Conservation (phyloP, 2,797 vertebrate genomes). For the Lophotriccus pileatus region DNA sequence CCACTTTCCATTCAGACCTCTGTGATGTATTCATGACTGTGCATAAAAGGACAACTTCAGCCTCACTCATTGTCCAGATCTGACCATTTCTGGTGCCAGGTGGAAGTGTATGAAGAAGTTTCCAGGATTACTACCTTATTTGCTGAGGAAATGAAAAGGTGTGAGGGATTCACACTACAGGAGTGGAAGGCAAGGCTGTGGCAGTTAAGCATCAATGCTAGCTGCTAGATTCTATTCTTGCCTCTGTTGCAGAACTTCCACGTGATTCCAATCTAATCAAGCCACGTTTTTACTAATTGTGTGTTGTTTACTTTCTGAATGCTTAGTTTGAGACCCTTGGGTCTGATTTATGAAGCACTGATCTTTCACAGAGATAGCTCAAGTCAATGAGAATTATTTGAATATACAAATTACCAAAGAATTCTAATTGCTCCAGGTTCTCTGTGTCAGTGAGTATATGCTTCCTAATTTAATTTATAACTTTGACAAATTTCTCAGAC, state of each 20-base stretch:
- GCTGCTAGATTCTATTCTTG: neutral
- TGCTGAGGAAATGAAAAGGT: neutral
- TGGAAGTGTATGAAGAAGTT: neutral
- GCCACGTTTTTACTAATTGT: neutral
- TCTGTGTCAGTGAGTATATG: neutral
- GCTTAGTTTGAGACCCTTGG: slow-evolving; percentile 15
- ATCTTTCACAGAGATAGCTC: neutral
- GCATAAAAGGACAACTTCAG: neutral
- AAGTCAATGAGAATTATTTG: neutral
- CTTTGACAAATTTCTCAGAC: neutral
- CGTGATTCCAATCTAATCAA: slow-evolving; percentile 12
- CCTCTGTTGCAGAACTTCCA: neutral
- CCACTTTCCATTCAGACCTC: neutral
- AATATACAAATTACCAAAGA: neutral
- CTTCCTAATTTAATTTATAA: neutral
- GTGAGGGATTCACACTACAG: rapidly evolving
- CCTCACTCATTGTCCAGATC: neutral
- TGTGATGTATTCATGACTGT: neutral
- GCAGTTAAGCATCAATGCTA: neutral
- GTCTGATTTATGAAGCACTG: slow-evolving; percentile 29
- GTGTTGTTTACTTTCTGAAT: slow-evolving; percentile 18
- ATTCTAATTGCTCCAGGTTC: neutral
- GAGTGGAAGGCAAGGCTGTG: neutral
- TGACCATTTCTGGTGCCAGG: neutral
- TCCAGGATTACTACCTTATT: neutral